Base-by-base conservation (phyloP, 1,140 invertebrate species). In the Nasonia longicornis region DNA sequence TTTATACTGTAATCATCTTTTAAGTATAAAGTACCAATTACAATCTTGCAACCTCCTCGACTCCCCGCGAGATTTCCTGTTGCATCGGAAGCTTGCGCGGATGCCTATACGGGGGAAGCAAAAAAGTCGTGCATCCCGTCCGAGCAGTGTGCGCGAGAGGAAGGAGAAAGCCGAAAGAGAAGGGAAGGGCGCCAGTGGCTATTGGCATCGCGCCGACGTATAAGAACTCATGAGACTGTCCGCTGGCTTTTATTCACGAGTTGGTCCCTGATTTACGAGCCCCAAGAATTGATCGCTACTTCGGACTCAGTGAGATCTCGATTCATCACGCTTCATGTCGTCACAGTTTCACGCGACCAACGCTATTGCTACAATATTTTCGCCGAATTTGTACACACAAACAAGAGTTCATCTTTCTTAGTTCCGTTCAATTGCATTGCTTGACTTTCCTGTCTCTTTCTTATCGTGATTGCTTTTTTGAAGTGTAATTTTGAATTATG, bases 101-200 rank as follows among this genome's bases (percentile, higher is more conserved):
- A 58, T 58, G 10, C 38, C 16, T 58, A 20, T 6, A 16, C 0
- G 31, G 16, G 52, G 52, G 52, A 64, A 29, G 52, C 48, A 38
- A 63, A 63, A 63, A 72, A 72, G 12, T 26, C 0, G 12, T 7
- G n/a, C 26, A 35, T 4, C 31, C 20, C 8, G 10, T 29, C 2
- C 26, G 29, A 16, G 16, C 11, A 64, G 26, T 31, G 64, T 29
- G 63, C 78, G 38, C 64, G 48, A n/a, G 14, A 26, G 42, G 70
- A 42, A 67, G 80, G 80, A 82, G 76, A 78, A 78, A 74, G 6
- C 26, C 38, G 29, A 70, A 69, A 70, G 66, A 58, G 80, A 74
- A 78, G 75, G 80, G 70, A 22, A 20, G 22, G 45, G 26, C 14
- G 22, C 52, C 11, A 35, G n/a, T 45, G 58, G 0, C 26, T 48